Conservation (phyloP, 2,888 invertebrate genomes). For the Melanargia galathea region DNA sequence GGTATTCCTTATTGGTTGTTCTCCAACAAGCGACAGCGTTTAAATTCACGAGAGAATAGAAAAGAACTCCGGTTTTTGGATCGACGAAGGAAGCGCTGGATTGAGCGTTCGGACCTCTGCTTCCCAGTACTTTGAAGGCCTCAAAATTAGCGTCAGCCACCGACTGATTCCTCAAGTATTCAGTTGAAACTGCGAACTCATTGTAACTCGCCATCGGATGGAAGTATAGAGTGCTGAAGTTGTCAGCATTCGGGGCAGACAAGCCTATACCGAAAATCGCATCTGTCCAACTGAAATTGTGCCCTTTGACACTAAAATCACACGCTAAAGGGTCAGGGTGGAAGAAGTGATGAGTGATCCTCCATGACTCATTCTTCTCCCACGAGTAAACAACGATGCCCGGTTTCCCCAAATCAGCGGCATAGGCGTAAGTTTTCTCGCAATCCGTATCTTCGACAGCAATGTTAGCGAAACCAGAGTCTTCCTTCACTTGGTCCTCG, state of each 20-base stretch:
- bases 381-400: slow-evolving; percentile 90
- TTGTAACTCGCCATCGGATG: slow-evolving; percentile 90
- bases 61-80: slow-evolving; percentile 86
- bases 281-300: slow-evolving; percentile 88
- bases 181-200: slow-evolving; percentile 89
- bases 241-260: slow-evolving; percentile 84
- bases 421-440: slow-evolving; percentile 87
- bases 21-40: slow-evolving; percentile 91
- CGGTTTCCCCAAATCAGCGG: slow-evolving; percentile 86
- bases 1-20: slow-evolving; percentile 85
- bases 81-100: slow-evolving; percentile 88
- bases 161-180: slow-evolving; percentile 83
- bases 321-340: slow-evolving; percentile 87
- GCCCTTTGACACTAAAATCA: slow-evolving; percentile 87
- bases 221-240: slow-evolving; percentile 88
- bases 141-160: slow-evolving; percentile 81
- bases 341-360: slow-evolving; percentile 87
- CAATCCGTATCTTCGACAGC: slow-evolving; percentile 89
- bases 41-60: slow-evolving; percentile 88
- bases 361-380: slow-evolving; percentile 87
- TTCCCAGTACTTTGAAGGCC: slow-evolving; percentile 86
- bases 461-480: slow-evolving; percentile 88
- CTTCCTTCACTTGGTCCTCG: slow-evolving; percentile 83
- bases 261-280: slow-evolving; percentile 89
- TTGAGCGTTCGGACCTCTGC: slow-evolving; percentile 87